Conservation (phyloP, 2,888 invertebrate species). For the Oscheius sp. region DNA sequence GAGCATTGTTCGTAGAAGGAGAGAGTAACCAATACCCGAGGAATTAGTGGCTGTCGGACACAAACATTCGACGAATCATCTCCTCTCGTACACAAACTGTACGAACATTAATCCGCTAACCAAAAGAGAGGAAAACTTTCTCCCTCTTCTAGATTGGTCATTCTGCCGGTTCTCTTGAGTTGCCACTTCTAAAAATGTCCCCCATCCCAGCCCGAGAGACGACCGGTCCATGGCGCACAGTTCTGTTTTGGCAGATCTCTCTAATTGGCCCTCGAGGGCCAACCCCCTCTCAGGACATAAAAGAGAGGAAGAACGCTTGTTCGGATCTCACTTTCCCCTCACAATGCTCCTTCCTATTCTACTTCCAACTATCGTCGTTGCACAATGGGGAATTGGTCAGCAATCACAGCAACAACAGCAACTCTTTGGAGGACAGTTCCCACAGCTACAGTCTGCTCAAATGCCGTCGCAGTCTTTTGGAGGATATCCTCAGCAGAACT, state of each 20-base stretch:
- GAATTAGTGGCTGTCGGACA: conserved; percentile 14
- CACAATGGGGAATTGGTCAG: conserved; percentile 22
- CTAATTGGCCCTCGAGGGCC: conserved; percentile 8
- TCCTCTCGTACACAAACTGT: neutral
- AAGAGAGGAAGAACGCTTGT: neutral
- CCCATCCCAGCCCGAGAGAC: conserved; percentile 25
- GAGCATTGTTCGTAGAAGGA: conserved; percentile 4
- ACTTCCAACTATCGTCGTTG: conserved; percentile 7
- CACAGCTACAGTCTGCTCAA: neutral
- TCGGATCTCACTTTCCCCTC: neutral
- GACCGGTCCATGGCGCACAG: conserved; percentile 25
- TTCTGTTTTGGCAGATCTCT: conserved; percentile 30
- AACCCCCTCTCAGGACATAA: neutral
- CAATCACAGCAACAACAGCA: neutral
- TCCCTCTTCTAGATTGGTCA: neutral
- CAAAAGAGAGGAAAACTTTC: neutral
- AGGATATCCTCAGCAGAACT: conserved; percentile 6
- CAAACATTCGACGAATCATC: conserved; percentile 7
- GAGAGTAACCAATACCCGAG: conserved; percentile 22
- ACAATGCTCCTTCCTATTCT: neutral
- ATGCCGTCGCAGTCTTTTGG: too few species aligned
- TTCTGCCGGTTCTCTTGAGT: neutral
- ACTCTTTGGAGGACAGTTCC: neutral
- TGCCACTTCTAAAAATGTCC: conserved; percentile 1
- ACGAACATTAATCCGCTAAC: neutral